Evolutionary conservation across 2,797 vertebrate genomes (phyloP), one percentile per base, ranked within the genome.

Genomic region (Argya squamiceps): DNA sequence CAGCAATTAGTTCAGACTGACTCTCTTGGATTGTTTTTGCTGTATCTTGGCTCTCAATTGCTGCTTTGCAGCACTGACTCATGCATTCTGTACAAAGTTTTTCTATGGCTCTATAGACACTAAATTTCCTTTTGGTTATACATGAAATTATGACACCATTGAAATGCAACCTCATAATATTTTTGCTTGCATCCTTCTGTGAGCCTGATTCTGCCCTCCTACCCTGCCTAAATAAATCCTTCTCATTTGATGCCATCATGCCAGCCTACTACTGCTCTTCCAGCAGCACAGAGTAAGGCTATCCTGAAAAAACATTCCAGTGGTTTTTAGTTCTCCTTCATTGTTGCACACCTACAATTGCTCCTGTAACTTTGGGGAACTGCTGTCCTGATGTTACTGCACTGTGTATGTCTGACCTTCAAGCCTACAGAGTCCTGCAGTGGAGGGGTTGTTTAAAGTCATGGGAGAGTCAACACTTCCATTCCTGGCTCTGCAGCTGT

Each of bases 1-100:
- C 24, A 69, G 88, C 93, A 95, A 34, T 84, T 88, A 73, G 50
- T 56, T 87, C 50, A 78, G 71, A 55, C 62, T 67, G 75, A 32
- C 52, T 82, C 37, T 50, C 75, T 79, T 18, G 71, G 63, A 30
- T 95, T 86, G 70, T 37, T 85, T 91, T 87, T 85, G 65, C 71
- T 87, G 8, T 71, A 7, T 70, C 53, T 88, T 71, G 65, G 59
- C 49, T 81, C 41, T 60, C 32, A 95, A 80, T 77, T 75, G 70
- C 87, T 87, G 70, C 22, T 75, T 96, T 88, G 63, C 71, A 84
- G 87, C 59, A 75, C 64, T 73, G 84, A 75, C 12, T 4, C 43
- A 21, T 5, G 39, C 9, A 15, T 60, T 20, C 65, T 17, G 39
- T 44, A 16, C 19, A 27, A 29, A 82, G 37, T 30, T 36, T 84